Evolutionary conservation across 2,113 vertebrate species (phyloP).

Genomic region (Hypanus sabinus): DNA sequence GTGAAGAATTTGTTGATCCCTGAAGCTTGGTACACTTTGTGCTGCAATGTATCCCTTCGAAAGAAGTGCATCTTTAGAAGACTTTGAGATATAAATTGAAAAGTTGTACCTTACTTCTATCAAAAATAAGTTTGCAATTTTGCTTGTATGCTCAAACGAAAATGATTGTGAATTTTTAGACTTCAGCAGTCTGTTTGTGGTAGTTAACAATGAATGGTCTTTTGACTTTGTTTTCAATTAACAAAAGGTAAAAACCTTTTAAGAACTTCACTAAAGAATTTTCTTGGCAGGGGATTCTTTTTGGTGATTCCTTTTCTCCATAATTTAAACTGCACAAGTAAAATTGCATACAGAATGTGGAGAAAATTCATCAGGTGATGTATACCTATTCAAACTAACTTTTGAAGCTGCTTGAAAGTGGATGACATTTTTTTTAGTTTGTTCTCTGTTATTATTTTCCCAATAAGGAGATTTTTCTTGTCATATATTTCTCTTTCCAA

Average conservation of each 20-base stretch:
- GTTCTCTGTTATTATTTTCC: background rate
- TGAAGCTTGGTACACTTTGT: too few species aligned
- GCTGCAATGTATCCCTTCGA: too few species aligned
- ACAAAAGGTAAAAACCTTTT: background rate
- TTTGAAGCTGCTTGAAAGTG: background rate
- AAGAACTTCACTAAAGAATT: background rate
- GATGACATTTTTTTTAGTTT: too few species aligned
- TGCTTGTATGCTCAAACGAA: background rate
- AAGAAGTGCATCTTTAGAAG: background rate
- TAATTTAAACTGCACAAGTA: background rate
- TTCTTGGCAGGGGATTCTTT: background rate
- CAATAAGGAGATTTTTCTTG: background rate
- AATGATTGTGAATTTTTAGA: background rate
- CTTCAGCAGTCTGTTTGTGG: background rate
- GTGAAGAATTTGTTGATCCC: too few species aligned
- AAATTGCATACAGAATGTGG: background rate
- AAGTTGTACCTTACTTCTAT: background rate
- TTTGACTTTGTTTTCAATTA: background rate
- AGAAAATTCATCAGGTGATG: background rate
- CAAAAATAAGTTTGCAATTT: background rate
- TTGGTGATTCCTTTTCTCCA: background rate
- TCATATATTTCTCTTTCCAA: too few species aligned
- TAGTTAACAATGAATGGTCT: background rate
- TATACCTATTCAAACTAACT: background rate
- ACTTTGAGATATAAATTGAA: background rate